These are phyloP conservation scores for Cantharis rustica DNA, from an alignment of 2,888 invertebrate species.

Conservation along the genomic window DNA sequence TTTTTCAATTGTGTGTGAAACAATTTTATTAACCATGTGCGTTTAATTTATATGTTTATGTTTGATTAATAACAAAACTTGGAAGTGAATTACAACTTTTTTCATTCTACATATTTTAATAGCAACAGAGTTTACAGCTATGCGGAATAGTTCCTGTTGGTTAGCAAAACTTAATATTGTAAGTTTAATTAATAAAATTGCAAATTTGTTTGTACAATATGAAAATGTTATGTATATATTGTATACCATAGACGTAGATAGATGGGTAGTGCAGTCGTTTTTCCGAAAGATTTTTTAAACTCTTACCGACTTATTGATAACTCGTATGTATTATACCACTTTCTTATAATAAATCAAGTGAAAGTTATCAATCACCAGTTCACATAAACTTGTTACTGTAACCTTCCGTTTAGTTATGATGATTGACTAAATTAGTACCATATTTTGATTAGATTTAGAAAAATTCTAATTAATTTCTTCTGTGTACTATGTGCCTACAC, in stretches of 20 bases:
- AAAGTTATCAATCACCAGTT: not conserved
- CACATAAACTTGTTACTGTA: not conserved
- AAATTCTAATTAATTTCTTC: not conserved
- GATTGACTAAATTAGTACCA: not conserved
- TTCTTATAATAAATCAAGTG: not conserved
- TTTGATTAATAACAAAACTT: conserved; percentile 16
- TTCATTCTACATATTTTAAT: not conserved
- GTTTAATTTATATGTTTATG: not conserved
- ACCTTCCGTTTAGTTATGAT: not conserved
- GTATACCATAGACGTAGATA: not conserved
- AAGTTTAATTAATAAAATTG: conserved; percentile 7
- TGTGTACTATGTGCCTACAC: not conserved
- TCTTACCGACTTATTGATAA: not conserved
- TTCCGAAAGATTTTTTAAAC: not conserved
- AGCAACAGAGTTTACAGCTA: conserved; percentile 5
- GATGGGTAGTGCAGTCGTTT: not conserved
- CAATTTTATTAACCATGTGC: not conserved
- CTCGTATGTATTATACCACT: not conserved
- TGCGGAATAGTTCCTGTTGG: conserved; percentile 15
- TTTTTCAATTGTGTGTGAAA: conserved; percentile 2
- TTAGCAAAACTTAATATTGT: conserved; percentile 13
- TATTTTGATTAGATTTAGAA: not conserved
- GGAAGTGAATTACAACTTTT: not conserved
- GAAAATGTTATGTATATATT: not conserved
- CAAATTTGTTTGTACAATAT: not conserved